Base-by-base conservation (phyloP, 2,888 invertebrate genomes). In the Athripsodes cinereus region DNA sequence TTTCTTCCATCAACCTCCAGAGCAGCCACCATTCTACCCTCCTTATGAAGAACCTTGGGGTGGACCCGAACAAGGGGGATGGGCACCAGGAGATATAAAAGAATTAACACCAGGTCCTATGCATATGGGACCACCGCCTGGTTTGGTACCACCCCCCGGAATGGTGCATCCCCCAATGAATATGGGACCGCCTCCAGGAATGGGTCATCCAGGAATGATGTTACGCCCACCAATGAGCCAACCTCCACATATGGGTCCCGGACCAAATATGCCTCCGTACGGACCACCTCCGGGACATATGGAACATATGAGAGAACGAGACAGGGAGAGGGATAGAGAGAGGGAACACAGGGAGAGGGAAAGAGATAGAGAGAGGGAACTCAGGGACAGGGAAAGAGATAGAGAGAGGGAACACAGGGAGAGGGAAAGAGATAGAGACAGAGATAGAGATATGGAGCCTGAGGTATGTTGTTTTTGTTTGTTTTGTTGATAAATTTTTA, bases 41-140 rank as follows among this genome's bases (percentile, higher is more conserved):
- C 72, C 1, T 31, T 64, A 60, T 55, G 61, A 55, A 49, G 62
- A 53, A 47, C 56, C 48, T 55, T 66, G 58, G 65, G 61, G 60
- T 53, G 22, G 48, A 35, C 22, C 31, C 11, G 52, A 53, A 11
- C n/a, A 35, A n/a, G 52, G 46, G 2, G 80, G 78, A 18, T 87
- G 87, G 87, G 78, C 79, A 22, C 85, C 86, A 8, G 72, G 72
- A 3, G 86, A 86, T 63, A 85, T 87, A 56, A 87, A 87, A 69
- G 83, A 87, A 68, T 71, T 87, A 58, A 85, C 87, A 1, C 85
- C 86, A 0, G 85, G 84, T 0, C 81, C 82, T 2, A 56, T 55
- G 57, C 52, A 48, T 50, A 57, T 46, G 57, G 69, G 72, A 68
- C 70, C 68, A 2, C 71, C 70, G 10, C 71, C 68, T 53, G 52